A percentile compares a stretch with the other conserved stretches of the same genome.
phyloP scores from a whole-genome alignment of 53 echinoderm and acorn worm species.

The Apostichopus leukothele region DNA sequence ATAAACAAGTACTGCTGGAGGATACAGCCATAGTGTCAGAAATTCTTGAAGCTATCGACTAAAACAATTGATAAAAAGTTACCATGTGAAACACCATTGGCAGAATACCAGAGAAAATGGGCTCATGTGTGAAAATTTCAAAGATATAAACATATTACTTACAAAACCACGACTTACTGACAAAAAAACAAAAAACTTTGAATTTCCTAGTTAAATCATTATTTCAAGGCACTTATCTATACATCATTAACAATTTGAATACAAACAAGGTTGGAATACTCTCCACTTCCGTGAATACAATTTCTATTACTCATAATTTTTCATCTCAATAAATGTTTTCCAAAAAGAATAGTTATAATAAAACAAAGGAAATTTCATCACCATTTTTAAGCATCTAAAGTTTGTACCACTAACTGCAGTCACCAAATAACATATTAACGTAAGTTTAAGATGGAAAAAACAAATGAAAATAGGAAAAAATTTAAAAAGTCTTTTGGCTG shows the following conservation, averaged over 20 bases:
- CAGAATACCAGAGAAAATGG: background rate
- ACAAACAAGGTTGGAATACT: background rate
- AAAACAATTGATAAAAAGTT: background rate
- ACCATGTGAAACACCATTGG: background rate
- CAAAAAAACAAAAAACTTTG: background rate
- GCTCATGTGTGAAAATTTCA: background rate
- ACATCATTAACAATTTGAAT: background rate
- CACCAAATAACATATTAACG: background rate
- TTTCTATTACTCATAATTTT: background rate
- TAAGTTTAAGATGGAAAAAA: background rate
- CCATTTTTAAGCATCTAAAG: background rate
- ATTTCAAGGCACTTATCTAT: constrained; percentile 7
- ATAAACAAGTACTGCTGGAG: background rate
- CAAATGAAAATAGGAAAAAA: background rate
- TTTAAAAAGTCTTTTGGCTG: background rate
- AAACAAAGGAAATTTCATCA: background rate
- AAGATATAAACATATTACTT: background rate
- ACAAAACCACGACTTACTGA: background rate
- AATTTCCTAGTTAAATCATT: background rate
- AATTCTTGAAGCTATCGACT: background rate
- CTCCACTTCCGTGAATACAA: background rate
- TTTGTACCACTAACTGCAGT: background rate
- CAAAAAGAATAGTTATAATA: too few relatives aligned
- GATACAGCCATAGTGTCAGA: background rate
- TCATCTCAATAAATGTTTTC: too few relatives aligned